Evolutionary conservation across 2,113 vertebrate species (phyloP), one percentile per base, ranked within the genome.

Genomic region (Cyanoramphus novaezelandiae): DNA sequence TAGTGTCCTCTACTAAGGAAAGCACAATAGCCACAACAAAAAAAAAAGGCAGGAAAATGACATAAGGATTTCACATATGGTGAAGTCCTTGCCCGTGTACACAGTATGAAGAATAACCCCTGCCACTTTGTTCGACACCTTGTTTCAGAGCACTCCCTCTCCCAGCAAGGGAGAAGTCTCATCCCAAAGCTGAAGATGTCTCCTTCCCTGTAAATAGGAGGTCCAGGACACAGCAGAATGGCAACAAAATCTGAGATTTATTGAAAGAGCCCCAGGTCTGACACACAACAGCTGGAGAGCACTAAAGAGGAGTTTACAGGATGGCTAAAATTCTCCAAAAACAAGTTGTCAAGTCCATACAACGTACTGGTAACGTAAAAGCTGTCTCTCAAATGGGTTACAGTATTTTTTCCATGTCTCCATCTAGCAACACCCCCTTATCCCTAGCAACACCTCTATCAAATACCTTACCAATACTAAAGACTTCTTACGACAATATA

Each of bases 191-290:
- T 75, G 68, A 81, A 88, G 53, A 63, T 11, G 2, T 15, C 39
- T 74, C 29, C 16, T 78, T 9, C 15, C 59, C 7, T 0, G 1
- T 1, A 2, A 55, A 39, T 0, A 44, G 23, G 64, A 88, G 65
- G 33, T 18, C n/a, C 35, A 70, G 7, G 29, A 11, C 11, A 67
- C 17, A 70, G 7, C 11, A 87, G 27, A 75, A 72, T 2, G 11
- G 39, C 33, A 88, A 65, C 33, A 91, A 72, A 80, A 59, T 46
- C 27, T 25, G 35, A 82, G 12, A 15, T 39, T 82, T n/a, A 4
- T 43, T 85, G 65, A 37, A 87, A 76, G 49, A 86, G 74, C 8
- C 5, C 13, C 13, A 46, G 13, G 3, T 52, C 17, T 74, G 21
- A 50, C 24, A 41, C 64, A 57, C 24, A 23, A 10, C 43, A 88